Evolutionary conservation across 2,797 vertebrate species (phyloP), one percentile per base, ranked within the genome.

Genomic region (Melanogrammus aeglefinus): DNA sequence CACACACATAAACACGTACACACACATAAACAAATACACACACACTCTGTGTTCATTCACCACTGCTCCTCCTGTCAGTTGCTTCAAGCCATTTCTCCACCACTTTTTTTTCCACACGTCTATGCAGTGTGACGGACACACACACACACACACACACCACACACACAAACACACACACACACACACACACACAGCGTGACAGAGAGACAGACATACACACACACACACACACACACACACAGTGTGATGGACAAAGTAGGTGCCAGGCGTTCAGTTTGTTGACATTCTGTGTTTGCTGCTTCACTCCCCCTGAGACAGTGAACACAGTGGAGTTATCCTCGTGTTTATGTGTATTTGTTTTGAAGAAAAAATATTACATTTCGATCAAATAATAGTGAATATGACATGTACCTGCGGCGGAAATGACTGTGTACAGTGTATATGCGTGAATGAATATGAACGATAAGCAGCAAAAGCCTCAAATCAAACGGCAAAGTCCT

Each of bases 241-340:
- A 44, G 38, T 39, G 9, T 10, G 38, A 39, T 39, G 38, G 87
- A 91, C 88, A 91, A 93, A 92, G 89, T 84, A 87, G 88, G 82
- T 87, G 85, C 89, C 88, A 90, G 88, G 88, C 83, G 44, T 82
- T 84, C 88, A 86, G 90, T 92, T 92, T 92, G 92, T 90, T 92
- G 89, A 89, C 86, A 86, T 87, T 80, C 81, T 82, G 73, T 79
- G 80, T 77, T 79, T 87, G 83, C 87, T 88, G 33, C 33, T 18
- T 35, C 5, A 80, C 87, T 86, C 78, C 86, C 80, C 87, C 86
- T 88, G 86, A 86, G 75, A 47, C 44, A 18, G 4, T 14, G 44
- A 47, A 47, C 44, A 47, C 44, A 47, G 44, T 18, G 44, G 13
- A 47, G 44, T 47, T 14, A 47, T 18, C 44, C 16, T 18, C 2